phyloP scores from a whole-genome alignment of 2,113 vertebrate genomes.

The Galeopterus variegatus region DNA sequence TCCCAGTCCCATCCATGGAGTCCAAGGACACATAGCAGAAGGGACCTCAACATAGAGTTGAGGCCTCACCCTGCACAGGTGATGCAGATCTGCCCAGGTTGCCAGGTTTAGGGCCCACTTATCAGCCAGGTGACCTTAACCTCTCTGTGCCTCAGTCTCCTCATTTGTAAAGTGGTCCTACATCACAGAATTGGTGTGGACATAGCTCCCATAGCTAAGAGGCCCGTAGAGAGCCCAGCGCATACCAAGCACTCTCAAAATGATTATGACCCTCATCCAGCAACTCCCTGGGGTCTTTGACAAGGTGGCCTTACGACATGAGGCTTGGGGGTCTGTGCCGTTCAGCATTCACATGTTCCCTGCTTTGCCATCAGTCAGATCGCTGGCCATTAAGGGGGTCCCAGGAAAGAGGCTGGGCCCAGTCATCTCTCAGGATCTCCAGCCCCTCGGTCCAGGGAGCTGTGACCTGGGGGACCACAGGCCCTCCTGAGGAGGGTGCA shows the following conservation, averaged over 20 bases:
- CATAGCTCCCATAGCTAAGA: accelerated
- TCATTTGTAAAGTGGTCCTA: not conserved
- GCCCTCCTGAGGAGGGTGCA: accelerated
- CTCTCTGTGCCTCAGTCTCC: not conserved
- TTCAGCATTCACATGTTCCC: not conserved
- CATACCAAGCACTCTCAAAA: not conserved
- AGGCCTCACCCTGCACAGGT: too few relatives aligned
- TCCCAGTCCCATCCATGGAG: not conserved
- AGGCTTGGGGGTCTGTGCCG: accelerated
- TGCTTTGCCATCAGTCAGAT: not conserved
- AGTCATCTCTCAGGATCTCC: accelerated
- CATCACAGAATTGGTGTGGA: accelerated
- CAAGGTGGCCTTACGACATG: not conserved
- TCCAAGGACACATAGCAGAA: accelerated
- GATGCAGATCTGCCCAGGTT: accelerated
- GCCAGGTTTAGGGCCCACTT: not conserved
- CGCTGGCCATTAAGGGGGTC: too few relatives aligned
- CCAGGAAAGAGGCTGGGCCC: not conserved
- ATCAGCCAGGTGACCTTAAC: not conserved
- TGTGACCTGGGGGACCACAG: accelerated
- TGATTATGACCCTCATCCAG: accelerated
- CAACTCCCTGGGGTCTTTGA: not conserved
- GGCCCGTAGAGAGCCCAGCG: accelerated
- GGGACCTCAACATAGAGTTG: not conserved
- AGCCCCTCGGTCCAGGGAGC: not conserved